These are phyloP conservation scores for Phrynocephalus vlangalii DNA, from an alignment of 2,797 vertebrate genomes.

Conservation along the genomic window DNA sequence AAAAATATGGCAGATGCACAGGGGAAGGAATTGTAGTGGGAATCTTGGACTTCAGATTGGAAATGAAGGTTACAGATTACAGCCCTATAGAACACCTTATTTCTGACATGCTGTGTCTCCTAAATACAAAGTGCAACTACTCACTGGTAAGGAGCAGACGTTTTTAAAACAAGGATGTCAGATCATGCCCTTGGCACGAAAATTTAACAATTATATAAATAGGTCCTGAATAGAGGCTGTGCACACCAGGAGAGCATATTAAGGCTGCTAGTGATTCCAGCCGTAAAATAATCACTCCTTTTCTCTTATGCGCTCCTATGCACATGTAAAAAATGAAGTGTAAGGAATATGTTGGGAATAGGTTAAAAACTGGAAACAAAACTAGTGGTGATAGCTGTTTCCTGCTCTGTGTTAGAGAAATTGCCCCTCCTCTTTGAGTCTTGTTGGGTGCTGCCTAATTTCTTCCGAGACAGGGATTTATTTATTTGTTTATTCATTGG, in stretches of 20 bases:
- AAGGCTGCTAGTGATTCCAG: neutral
- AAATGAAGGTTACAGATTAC: too few relatives aligned
- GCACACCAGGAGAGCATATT: neutral
- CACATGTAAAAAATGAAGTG: accelerated
- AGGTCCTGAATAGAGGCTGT: too few relatives aligned
- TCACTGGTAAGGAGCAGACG: neutral
- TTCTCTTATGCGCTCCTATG: neutral
- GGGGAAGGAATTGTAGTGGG: neutral
- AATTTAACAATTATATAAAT: neutral
- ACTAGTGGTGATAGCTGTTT: constrained; percentile 7
- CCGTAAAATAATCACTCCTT: neutral
- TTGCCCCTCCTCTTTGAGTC: neutral
- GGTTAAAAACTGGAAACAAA: neutral
- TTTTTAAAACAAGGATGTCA: neutral
- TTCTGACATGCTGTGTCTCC: too few relatives aligned
- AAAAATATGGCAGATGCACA: neutral
- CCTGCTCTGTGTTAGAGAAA: neutral
- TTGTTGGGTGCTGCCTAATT: neutral
- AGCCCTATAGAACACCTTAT: neutral
- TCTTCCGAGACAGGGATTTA: neutral
- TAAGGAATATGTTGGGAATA: neutral
- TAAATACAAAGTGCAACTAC: neutral
- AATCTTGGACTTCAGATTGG: too few relatives aligned
- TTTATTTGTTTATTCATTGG: too few relatives aligned
- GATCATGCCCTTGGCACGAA: neutral